These are phyloP conservation scores for Saxidomus purpurata DNA, from an alignment of 1,140 invertebrate genomes.

Conservation along the genomic window DNA sequence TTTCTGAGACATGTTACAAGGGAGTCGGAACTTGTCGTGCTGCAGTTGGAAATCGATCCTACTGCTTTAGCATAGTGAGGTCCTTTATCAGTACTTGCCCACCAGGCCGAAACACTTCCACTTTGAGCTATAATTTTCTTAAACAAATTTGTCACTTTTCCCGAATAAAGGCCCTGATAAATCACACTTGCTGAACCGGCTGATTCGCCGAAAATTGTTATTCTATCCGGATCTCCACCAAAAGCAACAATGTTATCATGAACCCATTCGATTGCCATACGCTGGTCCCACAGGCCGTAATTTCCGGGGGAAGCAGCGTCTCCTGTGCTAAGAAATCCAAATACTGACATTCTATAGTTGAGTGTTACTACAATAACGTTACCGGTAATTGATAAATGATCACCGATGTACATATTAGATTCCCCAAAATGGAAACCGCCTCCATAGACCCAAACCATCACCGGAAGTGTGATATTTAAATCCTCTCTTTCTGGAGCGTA, in stretches of 20 bases:
- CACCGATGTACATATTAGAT: constrained; percentile 96
- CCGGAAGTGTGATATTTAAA: constrained; percentile 87
- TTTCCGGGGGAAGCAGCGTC: constrained; percentile 77
- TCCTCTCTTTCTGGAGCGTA: constrained; percentile 90
- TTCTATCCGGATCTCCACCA: constrained; percentile 90
- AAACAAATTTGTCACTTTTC: constrained; percentile 62
- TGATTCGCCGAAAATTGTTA: constrained; percentile 94
- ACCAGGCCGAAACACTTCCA: not conserved
- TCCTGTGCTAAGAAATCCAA: constrained; percentile 89
- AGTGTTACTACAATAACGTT: constrained; percentile 93
- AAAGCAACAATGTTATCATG: constrained; percentile 91
- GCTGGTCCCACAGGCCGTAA: constrained; percentile 88
- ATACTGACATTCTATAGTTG: constrained; percentile 93
- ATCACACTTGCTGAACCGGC: constrained; percentile 89
- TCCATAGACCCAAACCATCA: constrained; percentile 97
- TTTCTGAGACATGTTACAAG: not conserved
- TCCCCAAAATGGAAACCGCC: constrained; percentile 96
- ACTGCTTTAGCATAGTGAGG: not conserved
- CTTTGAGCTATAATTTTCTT: constrained; percentile 58
- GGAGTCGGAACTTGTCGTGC: not conserved
- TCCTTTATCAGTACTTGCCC: not conserved
- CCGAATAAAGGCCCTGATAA: constrained; percentile 54
- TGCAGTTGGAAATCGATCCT: not conserved
- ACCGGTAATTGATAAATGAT: constrained; percentile 90
- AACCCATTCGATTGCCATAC: constrained; percentile 91